phyloP scores from a whole-genome alignment of 2,113 vertebrate species.

The Neolamprologus sp. region DNA sequence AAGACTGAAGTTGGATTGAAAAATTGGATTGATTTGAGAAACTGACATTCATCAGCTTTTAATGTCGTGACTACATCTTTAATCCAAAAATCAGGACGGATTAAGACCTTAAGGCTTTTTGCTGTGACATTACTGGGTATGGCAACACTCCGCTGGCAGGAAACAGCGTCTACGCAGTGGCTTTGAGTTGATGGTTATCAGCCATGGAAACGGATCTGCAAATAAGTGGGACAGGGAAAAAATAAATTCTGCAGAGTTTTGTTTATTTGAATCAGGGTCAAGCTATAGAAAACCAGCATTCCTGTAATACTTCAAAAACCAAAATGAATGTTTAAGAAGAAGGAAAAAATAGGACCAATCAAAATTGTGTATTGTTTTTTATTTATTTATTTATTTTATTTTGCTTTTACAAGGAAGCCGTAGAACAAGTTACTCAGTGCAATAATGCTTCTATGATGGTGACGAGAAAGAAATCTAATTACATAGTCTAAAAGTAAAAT shows the following conservation, averaged over 20 bases:
- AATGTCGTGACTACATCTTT: background rate
- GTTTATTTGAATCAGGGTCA: slow-evolving; percentile 1
- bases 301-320: background rate
- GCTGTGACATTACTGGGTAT: background rate
- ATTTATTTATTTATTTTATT: background rate
- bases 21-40: background rate
- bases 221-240: background rate
- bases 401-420: background rate
- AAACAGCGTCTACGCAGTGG: background rate
- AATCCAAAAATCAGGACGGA: background rate
- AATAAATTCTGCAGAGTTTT: background rate
- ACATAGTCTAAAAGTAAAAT: background rate
- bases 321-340: background rate
- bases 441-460: background rate
- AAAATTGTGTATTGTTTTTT: background rate
- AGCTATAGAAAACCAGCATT: background rate
- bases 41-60: background rate
- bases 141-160: background rate
- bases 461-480: background rate
- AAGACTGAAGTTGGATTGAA: background rate
- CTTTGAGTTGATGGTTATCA: slow-evolving; percentile 13
- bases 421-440: background rate
- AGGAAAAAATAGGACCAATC: background rate
- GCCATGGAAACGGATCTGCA: background rate
- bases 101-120: background rate